Percentiles rank a stretch among this genome's conserved stretches.
These are phyloP conservation scores for Papilio polyxenes DNA, from an alignment of 1,140 invertebrate species.

Conservation along the genomic window DNA sequence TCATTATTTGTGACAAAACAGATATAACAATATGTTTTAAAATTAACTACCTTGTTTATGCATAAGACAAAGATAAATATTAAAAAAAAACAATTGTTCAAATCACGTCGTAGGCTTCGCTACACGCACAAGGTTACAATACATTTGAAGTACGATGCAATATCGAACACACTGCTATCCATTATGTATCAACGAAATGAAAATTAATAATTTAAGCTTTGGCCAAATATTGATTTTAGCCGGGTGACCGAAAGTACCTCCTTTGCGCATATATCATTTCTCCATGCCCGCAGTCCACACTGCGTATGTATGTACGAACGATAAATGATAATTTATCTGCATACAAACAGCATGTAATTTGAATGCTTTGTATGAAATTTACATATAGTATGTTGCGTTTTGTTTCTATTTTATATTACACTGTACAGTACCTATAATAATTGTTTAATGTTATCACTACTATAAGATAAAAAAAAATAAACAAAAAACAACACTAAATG, in stretches of 20 bases:
- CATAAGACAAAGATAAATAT: not conserved
- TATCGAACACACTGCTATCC: not conserved
- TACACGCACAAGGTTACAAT: not conserved
- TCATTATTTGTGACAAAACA: no score
- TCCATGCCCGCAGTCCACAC: not conserved
- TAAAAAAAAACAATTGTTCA: not conserved
- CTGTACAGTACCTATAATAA: not conserved
- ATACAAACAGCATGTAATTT: not conserved
- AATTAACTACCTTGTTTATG: not conserved
- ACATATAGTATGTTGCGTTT: not conserved
- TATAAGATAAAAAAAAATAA: not conserved
- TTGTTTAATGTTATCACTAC: not conserved
- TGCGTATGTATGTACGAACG: not conserved
- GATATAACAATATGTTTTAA: not conserved
- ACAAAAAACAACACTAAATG: no score
- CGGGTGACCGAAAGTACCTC: not conserved
- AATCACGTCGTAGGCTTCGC: not conserved
- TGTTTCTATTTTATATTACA: not conserved
- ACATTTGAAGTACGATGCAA: conserved; percentile 23
- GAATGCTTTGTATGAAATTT: not conserved
- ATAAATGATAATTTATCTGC: not conserved
- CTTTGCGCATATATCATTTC: conserved; percentile 21
- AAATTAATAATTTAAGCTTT: conserved; percentile 31
- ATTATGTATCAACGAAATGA: conserved; percentile 19
- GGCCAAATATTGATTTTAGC: conserved; percentile 26